Base-by-base conservation (phyloP, 1,140 invertebrate genomes). In the Caerostris darwini region DNA sequence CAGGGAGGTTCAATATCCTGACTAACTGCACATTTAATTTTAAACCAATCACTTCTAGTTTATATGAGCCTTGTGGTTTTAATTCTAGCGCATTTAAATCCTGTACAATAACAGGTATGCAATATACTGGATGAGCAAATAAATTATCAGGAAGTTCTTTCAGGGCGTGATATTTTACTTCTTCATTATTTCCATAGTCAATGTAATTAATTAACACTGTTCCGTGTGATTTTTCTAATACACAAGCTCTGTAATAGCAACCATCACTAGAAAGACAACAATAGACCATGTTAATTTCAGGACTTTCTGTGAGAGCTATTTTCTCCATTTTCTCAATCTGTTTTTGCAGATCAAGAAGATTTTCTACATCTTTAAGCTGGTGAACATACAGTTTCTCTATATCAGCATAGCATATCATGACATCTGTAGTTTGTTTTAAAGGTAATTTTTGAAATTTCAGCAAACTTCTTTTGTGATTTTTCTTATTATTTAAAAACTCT, bases 101-200 rank as follows among this genome's bases (percentile, higher is more conserved):
- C 54, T 92, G 50, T 5, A 19, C 19, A 61, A 19, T 53, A 50
- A 77, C 64, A 50, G 82, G 83, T 10, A 86, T 71, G 87, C 83
- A 64, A 34, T 56, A 93, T 2, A 87, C 64, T 8, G 92, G 92
- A 67, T 19, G 67, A 34, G 17, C 8, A 71, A 93, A 50, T 50
- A 93, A 87, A 17, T 93, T 64, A 58, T 61, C 67, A 57, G 92
- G 14, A 5, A 93, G 56, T 54, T 93, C 82, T 87, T 61, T 93
- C 8, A 93, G 54, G 34, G 58, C 54, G 2, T 87, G 34, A 71
- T 58, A 12, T 61, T 7, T 58, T n/a, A 87, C 7, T 4, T 64
- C 14, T 85, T 83, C 81, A 50, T 61, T 17, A 54, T 93, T 93
- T 50, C 92, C 92, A 87, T 53, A 93, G 71, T 93, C 92, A 87